Evolutionary conservation across 1,140 invertebrate genomes (phyloP).

Genomic region (Pemphigus obesinymphae): DNA sequence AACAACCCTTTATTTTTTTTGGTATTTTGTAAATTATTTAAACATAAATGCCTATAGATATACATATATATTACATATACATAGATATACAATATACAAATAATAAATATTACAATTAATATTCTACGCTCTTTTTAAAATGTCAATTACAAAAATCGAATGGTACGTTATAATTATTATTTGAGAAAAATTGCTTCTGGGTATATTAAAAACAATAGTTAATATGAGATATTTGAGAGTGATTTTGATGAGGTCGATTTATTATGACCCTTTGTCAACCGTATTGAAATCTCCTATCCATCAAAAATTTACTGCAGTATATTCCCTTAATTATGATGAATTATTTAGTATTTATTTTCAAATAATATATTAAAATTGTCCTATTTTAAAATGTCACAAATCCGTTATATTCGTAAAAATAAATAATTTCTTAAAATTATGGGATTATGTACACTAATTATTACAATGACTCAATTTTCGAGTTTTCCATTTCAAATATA

Average conservation of each 20-base stretch:
- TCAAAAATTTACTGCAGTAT: not conserved
- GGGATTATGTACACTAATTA: not conserved
- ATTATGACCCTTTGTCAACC: not conserved
- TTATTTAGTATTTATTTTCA: not conserved
- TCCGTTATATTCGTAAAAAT: not conserved
- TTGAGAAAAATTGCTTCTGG: not conserved
- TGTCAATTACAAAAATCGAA: not conserved
- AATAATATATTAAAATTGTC: not conserved
- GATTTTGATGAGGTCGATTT: constrained; percentile 2
- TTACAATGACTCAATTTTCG: not conserved
- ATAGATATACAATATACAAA: no score
- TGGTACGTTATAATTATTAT: not conserved
- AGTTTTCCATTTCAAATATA: not conserved
- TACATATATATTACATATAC: no score
- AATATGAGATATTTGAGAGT: constrained; percentile 4
- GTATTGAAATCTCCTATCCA: not conserved
- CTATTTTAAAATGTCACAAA: not conserved
- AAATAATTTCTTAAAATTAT: not conserved
- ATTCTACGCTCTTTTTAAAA: not conserved
- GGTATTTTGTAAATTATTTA: no score
- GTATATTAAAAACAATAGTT: not conserved
- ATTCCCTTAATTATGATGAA: not conserved
- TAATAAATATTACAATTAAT: not conserved
- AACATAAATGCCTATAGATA: not conserved
- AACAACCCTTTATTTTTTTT: no score